A percentile compares a stretch with the other conserved stretches of the same genome.
Evolutionary conservation across 2,113 vertebrate species (phyloP).

Genomic region (Panthera tigris): DNA sequence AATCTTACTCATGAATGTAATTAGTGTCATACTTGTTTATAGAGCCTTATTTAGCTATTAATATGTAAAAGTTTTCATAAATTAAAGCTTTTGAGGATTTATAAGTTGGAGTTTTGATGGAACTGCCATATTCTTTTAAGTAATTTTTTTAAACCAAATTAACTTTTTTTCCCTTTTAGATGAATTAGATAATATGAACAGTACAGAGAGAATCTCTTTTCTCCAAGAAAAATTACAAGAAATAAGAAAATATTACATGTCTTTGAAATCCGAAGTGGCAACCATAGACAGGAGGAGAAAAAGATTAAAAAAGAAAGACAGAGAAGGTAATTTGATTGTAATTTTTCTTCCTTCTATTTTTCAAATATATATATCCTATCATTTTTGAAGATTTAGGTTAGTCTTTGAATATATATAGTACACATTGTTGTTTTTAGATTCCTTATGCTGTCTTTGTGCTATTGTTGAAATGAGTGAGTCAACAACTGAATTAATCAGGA

Average conservation of each 20-base stretch:
- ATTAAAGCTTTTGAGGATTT: slow-evolving; percentile 41
- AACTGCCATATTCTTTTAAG: not conserved
- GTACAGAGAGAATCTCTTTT: slow-evolving; percentile 95
- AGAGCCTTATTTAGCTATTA: not conserved
- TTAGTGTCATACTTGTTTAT: not conserved
- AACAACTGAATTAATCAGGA: not conserved
- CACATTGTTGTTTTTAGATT: not conserved
- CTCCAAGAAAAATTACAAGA: slow-evolving; percentile 99
- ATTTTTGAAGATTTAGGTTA: not conserved
- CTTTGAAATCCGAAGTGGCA: slow-evolving; percentile 98
- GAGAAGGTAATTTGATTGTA: slow-evolving; percentile 91
- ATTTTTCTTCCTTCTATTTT: not conserved
- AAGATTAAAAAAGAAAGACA: slow-evolving; percentile 98
- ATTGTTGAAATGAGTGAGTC: not conserved
- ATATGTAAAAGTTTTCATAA: not conserved
- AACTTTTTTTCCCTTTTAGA: slow-evolving; percentile 82
- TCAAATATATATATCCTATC: not conserved
- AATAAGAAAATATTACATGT: slow-evolving; percentile 98
- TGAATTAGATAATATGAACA: slow-evolving; percentile 95
- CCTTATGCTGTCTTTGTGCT: not conserved
- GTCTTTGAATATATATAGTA: not conserved
- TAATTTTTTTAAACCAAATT: slow-evolving; percentile 20
- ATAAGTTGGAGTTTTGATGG: slow-evolving; percentile 8
- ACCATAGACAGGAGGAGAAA: slow-evolving; percentile 98
- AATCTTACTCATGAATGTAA: slow-evolving; percentile 30